Evolutionary conservation across 2,888 invertebrate genomes (phyloP), one percentile per base, ranked within the genome.

Genomic region (Hedya salicella): DNA sequence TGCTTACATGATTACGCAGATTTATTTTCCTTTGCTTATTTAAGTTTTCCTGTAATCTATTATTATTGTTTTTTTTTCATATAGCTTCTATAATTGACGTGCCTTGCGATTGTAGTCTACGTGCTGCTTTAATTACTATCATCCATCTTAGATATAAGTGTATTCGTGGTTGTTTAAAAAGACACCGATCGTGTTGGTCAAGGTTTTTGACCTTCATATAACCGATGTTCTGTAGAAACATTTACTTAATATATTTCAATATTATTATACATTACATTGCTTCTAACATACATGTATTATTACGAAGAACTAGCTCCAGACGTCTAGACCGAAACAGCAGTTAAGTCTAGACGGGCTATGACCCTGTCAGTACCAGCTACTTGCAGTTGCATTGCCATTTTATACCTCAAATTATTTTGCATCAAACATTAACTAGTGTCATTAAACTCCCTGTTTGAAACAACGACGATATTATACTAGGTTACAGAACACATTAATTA

Each of bases 331-430:
- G 72, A 75, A 77, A 77, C 77, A 79, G 77, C 78, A 80, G 77
- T 76, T 78, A 72, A 75, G 90, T 89, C 91, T 90, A 90, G 91
- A 89, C 91, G 74, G 88, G 85, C 81, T 82, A 81, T 82, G 88
- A 85, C 87, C 89, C 79, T 79, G 82, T 77, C 78, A 81, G 74
- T 75, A 73, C 73, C 71, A 69, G 39, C 32, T 40, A 54, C 46
- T 42, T 46, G 53, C 48, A 67, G 56, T 53, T 54, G 59, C 46
- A 52, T 44, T 36, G 53, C 48, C 30, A 59, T 59, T 42, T 67
- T 54, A 66, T 65, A 62, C 25, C 11, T 39, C 11, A 9, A 19
- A 11, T 49, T 30, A 42, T 44, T 36, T 56, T 32, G n/a, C 17
- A 32, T 13, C 44, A 62, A 50, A 3, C 40, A n/a, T 52, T 52